A percentile compares a stretch with the other conserved stretches of the same genome.
Evolutionary conservation across 2,888 invertebrate genomes (phyloP).

Genomic region (Fissipunctia ypsillon): DNA sequence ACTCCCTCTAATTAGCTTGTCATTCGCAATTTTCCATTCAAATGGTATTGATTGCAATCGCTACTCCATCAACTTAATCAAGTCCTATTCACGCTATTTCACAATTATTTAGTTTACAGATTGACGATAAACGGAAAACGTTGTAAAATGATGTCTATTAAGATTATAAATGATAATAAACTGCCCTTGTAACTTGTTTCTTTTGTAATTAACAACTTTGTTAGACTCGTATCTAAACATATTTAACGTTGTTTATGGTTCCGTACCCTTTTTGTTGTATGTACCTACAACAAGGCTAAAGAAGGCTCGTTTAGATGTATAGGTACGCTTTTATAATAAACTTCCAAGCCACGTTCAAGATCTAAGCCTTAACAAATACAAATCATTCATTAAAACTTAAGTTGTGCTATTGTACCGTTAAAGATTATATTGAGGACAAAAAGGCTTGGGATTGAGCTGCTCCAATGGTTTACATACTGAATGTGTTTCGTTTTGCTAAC

Average conservation of each 20-base stretch:
- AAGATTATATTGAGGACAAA: no score
- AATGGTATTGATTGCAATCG: slow-evolving; percentile 25
- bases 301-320: no score
- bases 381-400: no score
- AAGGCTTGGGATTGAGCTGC: no score
- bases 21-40: slow-evolving; percentile 27
- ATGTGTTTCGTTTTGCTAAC: no score
- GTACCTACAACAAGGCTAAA: no score
- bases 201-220: slow-evolving; percentile 20
- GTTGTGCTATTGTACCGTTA: no score
- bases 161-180: slow-evolving; percentile 33
- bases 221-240: background rate
- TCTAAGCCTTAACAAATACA: no score
- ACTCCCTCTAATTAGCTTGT: slow-evolving; percentile 6
- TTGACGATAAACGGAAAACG: slow-evolving; percentile 38
- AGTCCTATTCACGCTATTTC: slow-evolving; percentile 48
- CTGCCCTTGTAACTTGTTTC: slow-evolving; percentile 25
- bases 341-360: no score
- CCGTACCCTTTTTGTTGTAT: no score
- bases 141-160: slow-evolving; percentile 27
- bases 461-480: no score
- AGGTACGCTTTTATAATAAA: no score
- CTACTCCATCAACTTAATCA: slow-evolving; percentile 6
- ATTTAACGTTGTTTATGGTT: background rate
- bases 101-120: slow-evolving; percentile 45